Evolutionary conservation across 1,140 invertebrate genomes (phyloP).

Genomic region (Battus philenor): DNA sequence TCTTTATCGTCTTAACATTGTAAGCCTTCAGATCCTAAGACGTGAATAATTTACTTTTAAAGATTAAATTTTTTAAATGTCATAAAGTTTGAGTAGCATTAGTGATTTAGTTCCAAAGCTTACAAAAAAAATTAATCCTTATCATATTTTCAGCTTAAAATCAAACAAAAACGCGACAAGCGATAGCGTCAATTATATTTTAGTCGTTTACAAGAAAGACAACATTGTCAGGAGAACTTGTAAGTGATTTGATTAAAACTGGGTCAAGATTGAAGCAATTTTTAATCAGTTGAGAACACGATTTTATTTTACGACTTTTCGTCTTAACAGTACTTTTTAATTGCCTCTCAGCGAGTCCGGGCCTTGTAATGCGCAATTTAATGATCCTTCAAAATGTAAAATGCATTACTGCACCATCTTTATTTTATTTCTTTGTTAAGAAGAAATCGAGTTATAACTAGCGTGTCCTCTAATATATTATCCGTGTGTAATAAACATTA

Average conservation of each 20-base stretch:
- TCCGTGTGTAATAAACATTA: not conserved
- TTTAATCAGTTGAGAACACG: constrained; percentile 71
- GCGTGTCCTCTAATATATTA: constrained; percentile 16
- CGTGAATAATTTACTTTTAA: no score
- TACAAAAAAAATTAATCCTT: no score
- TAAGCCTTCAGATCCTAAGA: no score
- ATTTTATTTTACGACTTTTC: constrained; percentile 63
- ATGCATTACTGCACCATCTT: constrained; percentile 68
- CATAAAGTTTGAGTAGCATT: no score
- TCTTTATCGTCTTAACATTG: no score
- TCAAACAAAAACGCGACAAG: no score
- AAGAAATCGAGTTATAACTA: constrained; percentile 16
- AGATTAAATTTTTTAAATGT: no score
- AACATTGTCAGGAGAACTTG: constrained; percentile 1
- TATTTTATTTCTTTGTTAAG: constrained; percentile 40
- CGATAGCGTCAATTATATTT: no score
- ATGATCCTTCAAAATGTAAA: constrained; percentile 72
- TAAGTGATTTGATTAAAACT: constrained; percentile 45
- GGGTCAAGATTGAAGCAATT: constrained; percentile 53
- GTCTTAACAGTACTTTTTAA: constrained; percentile 71
- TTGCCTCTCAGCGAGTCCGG: constrained; percentile 58
- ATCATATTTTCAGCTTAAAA: no score
- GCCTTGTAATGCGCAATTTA: constrained; percentile 68
- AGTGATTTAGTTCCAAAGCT: no score
- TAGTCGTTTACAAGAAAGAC: constrained; percentile 7